Percentiles rank a stretch among this genome's conserved stretches.
Conservation (phyloP, 2,888 invertebrate genomes). For the Chouioia cunea region DNA sequence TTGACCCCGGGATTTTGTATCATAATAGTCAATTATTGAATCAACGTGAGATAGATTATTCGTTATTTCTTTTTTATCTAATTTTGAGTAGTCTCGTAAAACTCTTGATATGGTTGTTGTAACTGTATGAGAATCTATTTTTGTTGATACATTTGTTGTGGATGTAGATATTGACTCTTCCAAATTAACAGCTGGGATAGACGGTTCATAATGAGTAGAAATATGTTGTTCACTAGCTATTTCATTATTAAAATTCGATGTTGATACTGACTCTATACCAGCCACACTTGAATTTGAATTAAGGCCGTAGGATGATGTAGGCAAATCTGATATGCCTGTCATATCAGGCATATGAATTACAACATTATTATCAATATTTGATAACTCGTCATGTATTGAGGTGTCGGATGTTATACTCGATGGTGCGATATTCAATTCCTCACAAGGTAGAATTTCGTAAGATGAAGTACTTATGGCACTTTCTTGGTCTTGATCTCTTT, state of each 20-base stretch:
- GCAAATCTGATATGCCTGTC: slow-evolving; percentile 64
- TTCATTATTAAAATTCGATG: slow-evolving; percentile 64
- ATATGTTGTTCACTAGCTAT: slow-evolving; percentile 63
- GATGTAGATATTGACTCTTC: slow-evolving; percentile 63
- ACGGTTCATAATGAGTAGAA: slow-evolving; percentile 64
- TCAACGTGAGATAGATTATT: slow-evolving; percentile 36
- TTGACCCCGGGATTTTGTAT: slow-evolving; percentile 57
- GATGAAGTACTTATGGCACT: slow-evolving; percentile 67
- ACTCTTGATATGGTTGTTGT: slow-evolving; percentile 59
- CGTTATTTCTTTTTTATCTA: slow-evolving; percentile 48
- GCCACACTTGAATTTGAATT: slow-evolving; percentile 65
- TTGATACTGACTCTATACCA: slow-evolving; percentile 61
- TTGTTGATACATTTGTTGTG: slow-evolving; percentile 62
- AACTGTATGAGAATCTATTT: slow-evolving; percentile 62
- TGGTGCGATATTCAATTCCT: slow-evolving; percentile 65
- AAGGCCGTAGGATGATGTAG: slow-evolving; percentile 64
- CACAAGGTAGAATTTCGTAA: slow-evolving; percentile 66
- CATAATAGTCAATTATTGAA: slow-evolving; percentile 53
- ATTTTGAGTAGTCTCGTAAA: slow-evolving; percentile 61
- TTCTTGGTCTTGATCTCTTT: slow-evolving; percentile 66
- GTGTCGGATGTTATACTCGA: slow-evolving; percentile 63
- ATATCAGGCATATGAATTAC: slow-evolving; percentile 65
- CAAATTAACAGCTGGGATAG: slow-evolving; percentile 63
- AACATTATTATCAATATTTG: slow-evolving; percentile 64
- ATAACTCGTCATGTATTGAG: slow-evolving; percentile 59